These are phyloP conservation scores for Ooceraea biroi DNA, from an alignment of 1,140 invertebrate species.

Conservation along the genomic window DNA sequence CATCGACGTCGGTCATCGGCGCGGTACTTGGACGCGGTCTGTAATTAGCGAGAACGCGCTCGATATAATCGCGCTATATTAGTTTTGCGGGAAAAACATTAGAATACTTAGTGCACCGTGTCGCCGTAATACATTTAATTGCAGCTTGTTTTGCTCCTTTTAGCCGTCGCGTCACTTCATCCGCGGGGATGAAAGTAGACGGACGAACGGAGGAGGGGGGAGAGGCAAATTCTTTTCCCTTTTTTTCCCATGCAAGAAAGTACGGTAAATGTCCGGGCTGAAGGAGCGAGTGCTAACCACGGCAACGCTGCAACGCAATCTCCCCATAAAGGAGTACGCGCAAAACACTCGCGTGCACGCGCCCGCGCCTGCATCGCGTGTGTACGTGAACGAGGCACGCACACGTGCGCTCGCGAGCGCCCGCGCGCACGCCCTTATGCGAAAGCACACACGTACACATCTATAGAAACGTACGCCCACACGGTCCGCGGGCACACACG, in stretches of 20 bases:
- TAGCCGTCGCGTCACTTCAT: constrained; percentile 30
- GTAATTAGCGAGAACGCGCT: constrained; percentile 35
- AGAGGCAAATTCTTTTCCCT: constrained; percentile 21
- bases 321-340: constrained; percentile 57
- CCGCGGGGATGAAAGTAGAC: constrained; percentile 35
- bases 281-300: constrained; percentile 54
- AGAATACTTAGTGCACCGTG: constrained; percentile 9
- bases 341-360: constrained; percentile 45
- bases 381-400: constrained; percentile 52
- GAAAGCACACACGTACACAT: constrained; percentile 68
- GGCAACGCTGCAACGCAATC: constrained; percentile 49
- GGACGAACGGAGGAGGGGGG: too few relatives aligned
- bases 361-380: constrained; percentile 51
- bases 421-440: constrained; percentile 77
- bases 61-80: constrained; percentile 35
- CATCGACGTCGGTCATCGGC: constrained; percentile 50
- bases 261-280: constrained; percentile 43
- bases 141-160: background rate
- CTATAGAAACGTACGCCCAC: constrained; percentile 72
- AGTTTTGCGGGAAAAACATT: constrained; percentile 38
- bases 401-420: constrained; percentile 62
- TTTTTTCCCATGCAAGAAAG: constrained; percentile 3
- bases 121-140: constrained; percentile 46
- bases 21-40: background rate
- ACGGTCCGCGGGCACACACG: constrained; percentile 75